Evolutionary conservation across 2,113 vertebrate genomes (phyloP), one percentile per base, ranked within the genome.

Genomic region (Tinamus guttatus): DNA sequence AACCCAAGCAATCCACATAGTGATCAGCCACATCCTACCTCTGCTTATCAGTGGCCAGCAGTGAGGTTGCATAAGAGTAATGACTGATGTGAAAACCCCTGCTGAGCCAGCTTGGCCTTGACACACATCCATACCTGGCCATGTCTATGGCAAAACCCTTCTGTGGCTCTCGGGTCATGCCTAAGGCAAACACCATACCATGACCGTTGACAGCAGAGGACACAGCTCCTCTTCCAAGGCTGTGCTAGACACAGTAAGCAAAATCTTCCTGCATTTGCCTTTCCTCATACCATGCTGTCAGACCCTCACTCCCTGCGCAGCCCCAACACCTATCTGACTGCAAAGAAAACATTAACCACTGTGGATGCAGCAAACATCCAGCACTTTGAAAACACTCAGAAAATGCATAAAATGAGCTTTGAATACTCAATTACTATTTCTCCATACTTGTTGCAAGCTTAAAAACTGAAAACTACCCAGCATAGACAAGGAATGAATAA

Each of bases 41-140:
- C 70, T 67, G 30, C 41, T 40, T 32, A 0, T 32, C 4, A 59
- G 68, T 63, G 73, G 32, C 14, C 20, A 13, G 67, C 68, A 83
- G 36, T 8, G 11, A 49, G 25, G 65, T 62, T 68, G 70, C 22
- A 75, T 49, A 63, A 89, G 73, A 75, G 36, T 30, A 12, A 74
- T 60, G 74, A 81, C 30, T 7, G 87, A 70, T 54, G 38, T n/a
- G 54, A 75, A 54, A 73, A 93, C 69, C 73, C 73, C 83, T 94
- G 62, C 4, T 18, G 54, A 58, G 54, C 54, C 28, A 58, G 30
- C 28, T 17, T 56, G 54, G 54, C 54, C 54, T 28, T 40, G 81
- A 67, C 87, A 78, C 83, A 58, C 4, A 32, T 16, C 28, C 74
- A 34, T 45, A 59, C 81, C 56, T 90, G 65, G 45, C 41, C 34